Conservation (phyloP, 2,113 vertebrate genomes). For the Tympanuchus pallidicinctus region DNA sequence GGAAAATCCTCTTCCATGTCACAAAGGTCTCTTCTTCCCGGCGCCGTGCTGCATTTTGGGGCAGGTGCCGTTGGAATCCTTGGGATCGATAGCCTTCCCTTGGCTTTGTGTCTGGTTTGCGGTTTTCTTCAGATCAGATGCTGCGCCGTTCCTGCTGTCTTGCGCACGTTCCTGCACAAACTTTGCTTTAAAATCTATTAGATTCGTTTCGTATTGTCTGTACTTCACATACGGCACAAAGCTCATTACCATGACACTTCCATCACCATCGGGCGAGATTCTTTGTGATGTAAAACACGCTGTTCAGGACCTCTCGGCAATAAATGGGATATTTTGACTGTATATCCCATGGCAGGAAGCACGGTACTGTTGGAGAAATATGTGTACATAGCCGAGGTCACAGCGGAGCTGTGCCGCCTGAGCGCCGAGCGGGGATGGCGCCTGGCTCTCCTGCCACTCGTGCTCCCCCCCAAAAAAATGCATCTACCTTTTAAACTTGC, state of each 20-base stretch:
- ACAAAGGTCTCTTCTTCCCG: not conserved
- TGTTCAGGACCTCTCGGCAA: not conserved
- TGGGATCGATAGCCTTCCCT: not conserved
- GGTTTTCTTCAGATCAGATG: rapidly evolving
- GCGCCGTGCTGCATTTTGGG: not conserved
- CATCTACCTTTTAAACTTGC: too few species aligned
- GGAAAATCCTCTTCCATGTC: not conserved
- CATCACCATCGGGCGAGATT: not conserved
- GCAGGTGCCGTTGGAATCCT: rapidly evolving
- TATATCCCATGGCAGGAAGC: not conserved
- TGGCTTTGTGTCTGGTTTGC: rapidly evolving
- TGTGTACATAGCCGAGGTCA: rapidly evolving
- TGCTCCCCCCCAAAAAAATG: too few species aligned
- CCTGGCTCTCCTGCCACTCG: too few species aligned
- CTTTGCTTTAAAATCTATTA: rapidly evolving
- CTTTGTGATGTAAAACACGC: not conserved
- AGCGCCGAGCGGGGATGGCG: too few species aligned
- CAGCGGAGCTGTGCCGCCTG: not conserved
- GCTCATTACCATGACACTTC: constrained; percentile 8
- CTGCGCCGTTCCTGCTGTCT: rapidly evolving
- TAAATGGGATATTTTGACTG: not conserved
- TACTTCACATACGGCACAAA: not conserved
- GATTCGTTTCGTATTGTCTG: not conserved
- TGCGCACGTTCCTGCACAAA: rapidly evolving
- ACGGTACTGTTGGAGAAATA: rapidly evolving